Evolutionary conservation across 1,140 invertebrate species (phyloP).

Genomic region (Bombus affinis): DNA sequence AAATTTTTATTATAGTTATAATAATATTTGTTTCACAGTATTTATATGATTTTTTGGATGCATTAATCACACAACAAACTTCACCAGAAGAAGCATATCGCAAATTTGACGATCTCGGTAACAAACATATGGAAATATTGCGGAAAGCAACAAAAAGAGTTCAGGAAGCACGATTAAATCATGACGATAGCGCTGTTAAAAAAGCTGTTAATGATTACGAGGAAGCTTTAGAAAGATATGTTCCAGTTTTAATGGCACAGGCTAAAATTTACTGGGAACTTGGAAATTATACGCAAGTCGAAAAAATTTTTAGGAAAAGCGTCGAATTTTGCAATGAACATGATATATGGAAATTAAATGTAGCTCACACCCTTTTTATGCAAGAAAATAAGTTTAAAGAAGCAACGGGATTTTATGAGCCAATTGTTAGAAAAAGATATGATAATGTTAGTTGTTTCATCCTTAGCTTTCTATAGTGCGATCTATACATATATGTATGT

Average conservation of each 20-base stretch:
- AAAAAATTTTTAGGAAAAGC: conserved; percentile 97
- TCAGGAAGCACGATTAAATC: conserved; percentile 93
- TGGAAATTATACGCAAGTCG: conserved; percentile 97
- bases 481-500: not conserved
- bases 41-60: conserved; percentile 95
- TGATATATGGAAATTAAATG: conserved; percentile 98
- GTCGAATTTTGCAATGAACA: conserved; percentile 99
- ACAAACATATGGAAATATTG: conserved; percentile 94
- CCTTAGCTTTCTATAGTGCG: not conserved
- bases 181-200: conserved; percentile 94
- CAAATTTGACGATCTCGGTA: conserved; percentile 97
- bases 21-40: conserved; percentile 85
- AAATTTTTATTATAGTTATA: not conserved
- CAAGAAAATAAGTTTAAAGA: conserved; percentile 99
- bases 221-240: conserved; percentile 93
- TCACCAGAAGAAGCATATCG: conserved; percentile 98
- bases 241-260: conserved; percentile 99
- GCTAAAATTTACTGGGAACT: conserved; percentile 99
- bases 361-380: conserved; percentile 99
- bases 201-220: conserved; percentile 96
- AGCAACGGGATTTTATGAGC: conserved; percentile 98
- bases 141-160: conserved; percentile 96
- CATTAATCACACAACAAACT: conserved; percentile 98
- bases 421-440: conserved; percentile 98
- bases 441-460: conserved; percentile 89